Evolutionary conservation across 1,140 invertebrate species (phyloP), one percentile per base, ranked within the genome.

Genomic region (Eupristina koningsbergeri): DNA sequence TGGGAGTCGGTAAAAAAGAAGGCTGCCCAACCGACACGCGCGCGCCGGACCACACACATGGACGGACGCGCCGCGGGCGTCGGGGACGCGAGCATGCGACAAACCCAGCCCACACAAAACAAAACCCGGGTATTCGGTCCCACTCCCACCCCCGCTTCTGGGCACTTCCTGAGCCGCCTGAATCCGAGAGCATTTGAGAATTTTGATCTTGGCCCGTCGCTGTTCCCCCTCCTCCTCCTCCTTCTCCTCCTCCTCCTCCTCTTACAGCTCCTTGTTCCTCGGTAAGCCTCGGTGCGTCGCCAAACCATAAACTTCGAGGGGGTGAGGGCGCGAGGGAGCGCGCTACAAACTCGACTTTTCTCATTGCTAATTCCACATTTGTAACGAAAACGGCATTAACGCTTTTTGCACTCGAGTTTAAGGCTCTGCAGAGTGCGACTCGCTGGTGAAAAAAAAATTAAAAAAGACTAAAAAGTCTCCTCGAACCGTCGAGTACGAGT

Each of bases 41-140:
- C 17, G 39, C 63, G 53, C 73, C 73, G 47, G 53, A 79, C 34
- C 58, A 61, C 89, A 91, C 89, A 91, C 90, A 91, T 89, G 90
- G 89, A 86, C 88, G 84, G 89, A 85, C 50, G 45, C 84, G 67
- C 80, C 53, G 76, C 80, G 69, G 84, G 80, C 76, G 74, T 85
- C 61, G 58, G 39, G 17, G 47, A 31, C n/a, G 69, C 69, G 69
- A 58, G 39, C 50, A 69, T 81, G 74, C 85, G 81, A 84, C 80
- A 86, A 84, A 71, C 69, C 39, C n/a, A n/a, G n/a, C n/a, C n/a
- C n/a, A n/a, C n/a, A 86, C 84, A 86, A 83, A 84, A 81, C 45
- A 86, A 83, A 86, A 75, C 73, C 8, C 29, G 69, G 61, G 75
- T 67, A 83, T 81, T 63, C 73, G 58, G 26, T 73, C 45, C 77